Percentiles rank a stretch among this genome's conserved stretches.
phyloP scores from a whole-genome alignment of 2,888 invertebrate species.

The Carpatolechia fugitivella region DNA sequence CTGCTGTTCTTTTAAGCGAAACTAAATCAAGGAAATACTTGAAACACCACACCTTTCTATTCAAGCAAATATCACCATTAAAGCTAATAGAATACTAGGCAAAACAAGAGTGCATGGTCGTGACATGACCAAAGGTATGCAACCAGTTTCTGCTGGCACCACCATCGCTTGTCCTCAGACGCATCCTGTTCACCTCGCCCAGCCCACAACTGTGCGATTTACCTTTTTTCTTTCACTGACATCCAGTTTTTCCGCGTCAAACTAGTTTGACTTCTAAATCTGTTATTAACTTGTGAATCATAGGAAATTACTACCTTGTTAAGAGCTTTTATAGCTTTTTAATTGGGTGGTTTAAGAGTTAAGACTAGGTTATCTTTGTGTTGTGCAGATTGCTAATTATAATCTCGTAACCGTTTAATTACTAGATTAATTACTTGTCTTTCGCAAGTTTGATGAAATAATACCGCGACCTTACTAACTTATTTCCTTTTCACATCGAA shows the following conservation, averaged over 20 bases:
- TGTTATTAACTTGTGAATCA: constrained; percentile 5
- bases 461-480: too few species aligned
- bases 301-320: constrained; percentile 10
- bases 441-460: too few species aligned
- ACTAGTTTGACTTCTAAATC: constrained; percentile 13
- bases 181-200: constrained; percentile 62
- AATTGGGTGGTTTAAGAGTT: background rate
- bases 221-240: constrained; percentile 51
- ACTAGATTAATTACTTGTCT: too few species aligned
- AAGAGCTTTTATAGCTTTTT: background rate
- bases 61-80: constrained; percentile 12
- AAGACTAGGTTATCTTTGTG: background rate
- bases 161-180: constrained; percentile 48
- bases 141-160: constrained; percentile 37
- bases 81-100: background rate
- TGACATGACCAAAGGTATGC: constrained; percentile 33
- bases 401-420: too few species aligned
- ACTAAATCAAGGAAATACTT: too few species aligned
- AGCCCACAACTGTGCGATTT: constrained; percentile 8
- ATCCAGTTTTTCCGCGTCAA: constrained; percentile 46
- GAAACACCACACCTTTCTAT: background rate
- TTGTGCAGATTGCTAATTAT: too few species aligned
- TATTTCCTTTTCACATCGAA: too few species aligned
- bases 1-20: too few species aligned
- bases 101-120: constrained; percentile 29